Evolutionary conservation across 2,113 vertebrate genomes (phyloP).

Genomic region (Petrocephalus microphthalmus): DNA sequence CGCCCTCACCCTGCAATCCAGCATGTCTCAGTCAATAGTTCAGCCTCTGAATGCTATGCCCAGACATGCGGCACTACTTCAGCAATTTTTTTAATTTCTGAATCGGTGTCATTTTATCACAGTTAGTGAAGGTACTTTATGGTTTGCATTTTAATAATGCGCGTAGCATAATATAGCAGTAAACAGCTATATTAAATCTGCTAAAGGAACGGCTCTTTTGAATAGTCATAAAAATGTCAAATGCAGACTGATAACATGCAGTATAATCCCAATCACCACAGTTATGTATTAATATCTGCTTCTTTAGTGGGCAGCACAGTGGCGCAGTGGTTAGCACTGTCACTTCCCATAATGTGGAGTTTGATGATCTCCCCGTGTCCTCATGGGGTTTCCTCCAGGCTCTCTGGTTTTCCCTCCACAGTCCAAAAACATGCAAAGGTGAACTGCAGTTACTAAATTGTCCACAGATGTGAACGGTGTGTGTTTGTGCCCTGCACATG

Average conservation of each 20-base stretch:
- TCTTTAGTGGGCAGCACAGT: background rate
- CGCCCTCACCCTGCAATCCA: background rate
- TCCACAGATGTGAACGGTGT: background rate
- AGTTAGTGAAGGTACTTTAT: background rate
- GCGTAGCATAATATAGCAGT: background rate
- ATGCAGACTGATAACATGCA: background rate
- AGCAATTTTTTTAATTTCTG: background rate
- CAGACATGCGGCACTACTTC: background rate
- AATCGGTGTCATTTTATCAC: background rate
- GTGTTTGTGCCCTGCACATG: background rate
- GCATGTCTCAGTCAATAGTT: background rate
- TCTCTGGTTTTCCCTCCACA: background rate
- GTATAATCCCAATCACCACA: background rate
- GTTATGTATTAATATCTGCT: background rate
- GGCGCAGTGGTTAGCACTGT: background rate
- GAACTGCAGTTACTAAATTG: background rate
- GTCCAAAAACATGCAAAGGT: background rate
- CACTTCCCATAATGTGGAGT: background rate
- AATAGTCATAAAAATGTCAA: background rate
- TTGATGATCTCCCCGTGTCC: background rate
- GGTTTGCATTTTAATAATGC: background rate
- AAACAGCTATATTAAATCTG: background rate
- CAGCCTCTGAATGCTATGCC: background rate
- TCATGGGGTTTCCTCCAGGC: background rate
- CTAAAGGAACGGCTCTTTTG: background rate